A percentile compares a stretch with the other conserved stretches of the same genome.
Conservation (phyloP, 1,140 invertebrate genomes). For the Andrena cerasifolii region DNA sequence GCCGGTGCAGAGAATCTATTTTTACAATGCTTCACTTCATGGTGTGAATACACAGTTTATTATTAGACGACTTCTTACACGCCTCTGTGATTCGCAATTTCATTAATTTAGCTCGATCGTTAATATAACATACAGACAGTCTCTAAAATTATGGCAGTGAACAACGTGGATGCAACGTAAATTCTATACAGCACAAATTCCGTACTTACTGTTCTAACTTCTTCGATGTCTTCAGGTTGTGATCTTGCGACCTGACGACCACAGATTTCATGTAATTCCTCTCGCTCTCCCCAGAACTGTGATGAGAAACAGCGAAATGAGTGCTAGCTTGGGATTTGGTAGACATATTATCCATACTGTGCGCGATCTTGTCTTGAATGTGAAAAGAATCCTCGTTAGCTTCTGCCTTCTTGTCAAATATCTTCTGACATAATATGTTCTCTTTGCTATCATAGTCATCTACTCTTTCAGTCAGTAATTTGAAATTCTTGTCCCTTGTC, state of each 20-base stretch:
- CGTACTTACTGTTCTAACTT: slow-evolving; percentile 80
- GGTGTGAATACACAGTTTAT: slow-evolving; percentile 75
- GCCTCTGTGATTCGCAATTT: slow-evolving; percentile 43
- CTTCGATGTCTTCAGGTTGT: slow-evolving; percentile 75
- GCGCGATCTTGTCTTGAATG: slow-evolving; percentile 62
- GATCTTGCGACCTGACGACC: slow-evolving; percentile 75
- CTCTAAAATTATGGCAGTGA: background rate
- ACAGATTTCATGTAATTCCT: slow-evolving; percentile 78
- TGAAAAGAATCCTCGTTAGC: slow-evolving; percentile 49
- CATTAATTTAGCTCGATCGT: slow-evolving; percentile 26
- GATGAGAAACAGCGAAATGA: slow-evolving; percentile 77
- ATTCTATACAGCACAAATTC: background rate
- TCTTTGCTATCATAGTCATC: slow-evolving; percentile 70
- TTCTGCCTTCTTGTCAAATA: slow-evolving; percentile 48
- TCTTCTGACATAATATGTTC: slow-evolving; percentile 43
- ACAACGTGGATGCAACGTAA: slow-evolving; percentile 18
- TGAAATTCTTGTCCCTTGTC: slow-evolving; percentile 76
- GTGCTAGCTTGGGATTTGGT: slow-evolving; percentile 76
- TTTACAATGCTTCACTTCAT: slow-evolving; percentile 74
- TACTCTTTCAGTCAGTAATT: slow-evolving; percentile 72
- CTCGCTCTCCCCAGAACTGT: slow-evolving; percentile 78
- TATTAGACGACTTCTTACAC: slow-evolving; percentile 73
- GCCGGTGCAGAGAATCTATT: slow-evolving; percentile 74
- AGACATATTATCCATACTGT: slow-evolving; percentile 72
- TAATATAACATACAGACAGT: slow-evolving; percentile 11